phyloP scores from a whole-genome alignment of 2,888 invertebrate species.

The Dryobota labecula region DNA sequence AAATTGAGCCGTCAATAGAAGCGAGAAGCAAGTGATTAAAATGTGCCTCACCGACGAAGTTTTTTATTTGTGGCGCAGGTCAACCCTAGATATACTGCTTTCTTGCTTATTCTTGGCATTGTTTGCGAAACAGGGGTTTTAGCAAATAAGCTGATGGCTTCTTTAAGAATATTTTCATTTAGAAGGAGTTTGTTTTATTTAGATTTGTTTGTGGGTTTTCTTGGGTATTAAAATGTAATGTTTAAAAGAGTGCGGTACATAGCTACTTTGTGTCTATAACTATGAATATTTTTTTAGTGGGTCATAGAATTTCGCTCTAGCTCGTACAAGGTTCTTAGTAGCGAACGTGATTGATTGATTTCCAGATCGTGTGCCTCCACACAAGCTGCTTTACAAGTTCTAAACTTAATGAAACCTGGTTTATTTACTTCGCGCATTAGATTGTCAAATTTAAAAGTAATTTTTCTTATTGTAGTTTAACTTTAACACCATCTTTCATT shows the following conservation, averaged over 20 bases:
- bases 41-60: slow-evolving; percentile 61
- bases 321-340: background rate
- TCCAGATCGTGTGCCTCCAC: background rate
- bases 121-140: slow-evolving; percentile 55
- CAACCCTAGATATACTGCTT: slow-evolving; percentile 59
- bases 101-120: slow-evolving; percentile 42
- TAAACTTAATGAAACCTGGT: background rate
- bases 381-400: background rate
- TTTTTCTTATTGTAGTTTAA: background rate
- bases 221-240: background rate
- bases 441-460: background rate
- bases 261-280: background rate
- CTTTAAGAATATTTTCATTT: slow-evolving; percentile 39
- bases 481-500: background rate
- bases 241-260: background rate
- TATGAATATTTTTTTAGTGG: too few relatives aligned
- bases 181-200: slow-evolving; percentile 18
- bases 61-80: slow-evolving; percentile 63
- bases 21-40: slow-evolving; percentile 74
- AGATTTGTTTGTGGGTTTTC: slow-evolving; percentile 11
- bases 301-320: background rate
- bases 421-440: too few relatives aligned
- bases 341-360: slow-evolving; percentile 7
- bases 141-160: slow-evolving; percentile 56
- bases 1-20: slow-evolving; percentile 74